Conservation (phyloP, 2,888 invertebrate species). For the Pocota personata region DNA sequence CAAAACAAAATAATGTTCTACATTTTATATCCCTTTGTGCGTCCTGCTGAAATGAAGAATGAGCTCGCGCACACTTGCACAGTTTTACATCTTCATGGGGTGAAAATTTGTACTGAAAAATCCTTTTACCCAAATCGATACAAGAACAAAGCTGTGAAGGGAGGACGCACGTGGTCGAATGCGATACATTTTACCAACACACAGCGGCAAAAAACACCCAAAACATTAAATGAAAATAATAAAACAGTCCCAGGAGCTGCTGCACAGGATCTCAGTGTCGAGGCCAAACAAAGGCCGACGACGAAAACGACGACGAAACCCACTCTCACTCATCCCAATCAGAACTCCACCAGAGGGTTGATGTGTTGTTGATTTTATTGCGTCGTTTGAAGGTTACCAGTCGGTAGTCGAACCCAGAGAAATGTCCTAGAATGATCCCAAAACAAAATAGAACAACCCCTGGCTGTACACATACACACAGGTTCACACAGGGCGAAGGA, state of each 20-base stretch:
- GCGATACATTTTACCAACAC: constrained; percentile 58
- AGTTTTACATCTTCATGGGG: constrained; percentile 30
- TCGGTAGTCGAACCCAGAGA: constrained; percentile 69
- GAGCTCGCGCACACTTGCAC: constrained; percentile 31
- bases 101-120: constrained; percentile 47
- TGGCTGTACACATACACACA: constrained; percentile 39
- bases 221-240: constrained; percentile 51
- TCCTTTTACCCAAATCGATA: constrained; percentile 51
- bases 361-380: constrained; percentile 69
- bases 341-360: constrained; percentile 60
- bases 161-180: constrained; percentile 65
- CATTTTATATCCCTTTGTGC: constrained; percentile 56
- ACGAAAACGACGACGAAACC: constrained; percentile 45
- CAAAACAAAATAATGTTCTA: constrained; percentile 60
- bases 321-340: constrained; percentile 55
- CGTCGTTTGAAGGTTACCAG: constrained; percentile 70
- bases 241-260: constrained; percentile 59
- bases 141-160: constrained; percentile 23
- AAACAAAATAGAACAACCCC: constrained; percentile 64
- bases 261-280: constrained; percentile 39
- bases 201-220: constrained; percentile 3
- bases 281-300: constrained; percentile 49
- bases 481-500: not conserved
- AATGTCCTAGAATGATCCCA: constrained; percentile 68
- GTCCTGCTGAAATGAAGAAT: constrained; percentile 23